phyloP scores from a whole-genome alignment of 2,888 invertebrate species.

The Salpingus planirostris region DNA sequence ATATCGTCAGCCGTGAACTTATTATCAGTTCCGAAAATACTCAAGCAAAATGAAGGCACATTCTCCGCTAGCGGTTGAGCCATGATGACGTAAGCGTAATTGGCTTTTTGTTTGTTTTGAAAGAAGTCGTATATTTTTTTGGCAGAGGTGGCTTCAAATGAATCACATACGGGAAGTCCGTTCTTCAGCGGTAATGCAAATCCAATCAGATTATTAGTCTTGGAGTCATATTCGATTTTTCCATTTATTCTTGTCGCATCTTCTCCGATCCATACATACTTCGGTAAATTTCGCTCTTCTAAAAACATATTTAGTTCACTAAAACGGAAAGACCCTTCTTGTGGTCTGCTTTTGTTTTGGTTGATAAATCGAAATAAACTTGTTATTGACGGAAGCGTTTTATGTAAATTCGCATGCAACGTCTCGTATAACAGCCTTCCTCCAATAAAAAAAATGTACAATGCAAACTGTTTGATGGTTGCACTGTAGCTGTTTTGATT shows the following conservation, averaged over 20 bases:
- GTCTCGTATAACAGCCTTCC: not conserved
- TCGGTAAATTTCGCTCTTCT: not conserved
- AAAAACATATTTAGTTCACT: not conserved
- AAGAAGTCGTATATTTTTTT: not conserved
- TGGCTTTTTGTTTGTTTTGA: not conserved
- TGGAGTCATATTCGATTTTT: not conserved
- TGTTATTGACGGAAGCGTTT: not conserved
- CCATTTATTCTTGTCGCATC: not conserved
- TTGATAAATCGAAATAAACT: not conserved
- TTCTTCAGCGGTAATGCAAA: not conserved
- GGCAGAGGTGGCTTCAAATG: not conserved
- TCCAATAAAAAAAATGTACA: not conserved
- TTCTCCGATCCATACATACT: not conserved
- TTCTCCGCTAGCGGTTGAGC: not conserved
- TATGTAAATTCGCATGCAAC: not conserved
- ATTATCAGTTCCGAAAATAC: not conserved
- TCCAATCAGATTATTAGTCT: not conserved
- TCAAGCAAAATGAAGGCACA: not conserved
- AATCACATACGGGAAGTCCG: not conserved
- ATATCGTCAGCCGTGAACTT: not conserved
- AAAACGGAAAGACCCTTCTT: not conserved
- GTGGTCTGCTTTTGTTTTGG: not conserved
- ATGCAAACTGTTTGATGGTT: not conserved
- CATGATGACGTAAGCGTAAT: slow-evolving; percentile 1
- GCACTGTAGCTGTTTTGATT: not conserved